Evolutionary conservation across 1,140 invertebrate genomes (phyloP).

Genomic region (Melitaea cinxia): DNA sequence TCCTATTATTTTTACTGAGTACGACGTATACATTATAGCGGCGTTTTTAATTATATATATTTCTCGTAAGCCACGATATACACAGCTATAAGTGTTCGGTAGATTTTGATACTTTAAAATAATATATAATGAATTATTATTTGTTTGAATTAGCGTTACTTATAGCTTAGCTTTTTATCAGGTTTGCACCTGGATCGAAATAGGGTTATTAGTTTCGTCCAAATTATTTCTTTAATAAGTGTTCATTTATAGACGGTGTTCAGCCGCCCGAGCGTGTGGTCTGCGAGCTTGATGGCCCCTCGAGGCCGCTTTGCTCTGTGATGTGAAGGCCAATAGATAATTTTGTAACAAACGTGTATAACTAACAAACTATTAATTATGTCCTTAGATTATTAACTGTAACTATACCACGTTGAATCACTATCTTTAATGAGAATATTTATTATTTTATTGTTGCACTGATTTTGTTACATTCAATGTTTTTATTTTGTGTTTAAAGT

Average conservation of each 20-base stretch:
- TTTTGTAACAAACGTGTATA: conserved; percentile 76
- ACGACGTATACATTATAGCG: neutral
- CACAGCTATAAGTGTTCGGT: conserved; percentile 19
- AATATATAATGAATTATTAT: conserved; percentile 29
- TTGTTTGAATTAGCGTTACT: conserved; percentile 13
- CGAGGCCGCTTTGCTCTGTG: conserved; percentile 75
- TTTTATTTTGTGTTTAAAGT: conserved; percentile 77
- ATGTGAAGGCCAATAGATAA: conserved; percentile 78
- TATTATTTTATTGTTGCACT: conserved; percentile 81
- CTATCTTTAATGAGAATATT: conserved; percentile 68
- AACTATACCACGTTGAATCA: conserved; percentile 77
- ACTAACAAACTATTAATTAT: conserved; percentile 72
- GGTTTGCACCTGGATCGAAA: conserved; percentile 14
- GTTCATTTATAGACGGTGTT: neutral
- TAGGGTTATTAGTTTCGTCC: neutral
- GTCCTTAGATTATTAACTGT: conserved; percentile 70
- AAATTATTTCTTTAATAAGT: neutral
- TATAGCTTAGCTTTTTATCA: conserved; percentile 9
- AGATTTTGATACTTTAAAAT: conserved; percentile 37
- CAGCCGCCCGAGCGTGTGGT: conserved; percentile 20
- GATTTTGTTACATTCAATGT: conserved; percentile 79
- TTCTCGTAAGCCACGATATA: conserved; percentile 12
- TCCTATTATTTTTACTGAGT: neutral
- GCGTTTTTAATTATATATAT: conserved; percentile 18
- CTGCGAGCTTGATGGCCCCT: conserved; percentile 48